These are phyloP conservation scores for Arenicola marina DNA, from an alignment of 2,888 invertebrate genomes.

Conservation along the genomic window DNA sequence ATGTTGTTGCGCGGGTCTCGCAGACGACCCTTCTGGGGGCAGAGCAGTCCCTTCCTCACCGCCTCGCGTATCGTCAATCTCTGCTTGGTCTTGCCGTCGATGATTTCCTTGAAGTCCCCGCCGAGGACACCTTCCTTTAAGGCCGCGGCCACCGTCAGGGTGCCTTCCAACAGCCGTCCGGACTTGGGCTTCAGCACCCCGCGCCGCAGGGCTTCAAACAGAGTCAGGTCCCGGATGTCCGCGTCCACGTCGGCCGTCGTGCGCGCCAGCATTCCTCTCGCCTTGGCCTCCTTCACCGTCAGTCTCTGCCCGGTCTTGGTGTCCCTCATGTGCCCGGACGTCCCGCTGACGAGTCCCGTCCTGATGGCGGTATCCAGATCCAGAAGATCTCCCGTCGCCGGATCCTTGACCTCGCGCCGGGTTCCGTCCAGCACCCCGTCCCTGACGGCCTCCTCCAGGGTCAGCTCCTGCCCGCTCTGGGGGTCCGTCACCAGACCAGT, in stretches of 20 bases:
- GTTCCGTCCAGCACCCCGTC: slow-evolving; percentile 16
- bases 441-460: slow-evolving; percentile 70
- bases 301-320: slow-evolving; percentile 71
- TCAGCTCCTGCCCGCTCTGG: slow-evolving; percentile 76
- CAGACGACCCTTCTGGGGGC: neutral
- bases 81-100: slow-evolving; percentile 28
- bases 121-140: slow-evolving; percentile 69
- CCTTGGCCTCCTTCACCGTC: slow-evolving; percentile 74
- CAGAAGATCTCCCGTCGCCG: neutral
- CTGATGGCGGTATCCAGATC: slow-evolving; percentile 61
- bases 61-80: slow-evolving; percentile 32
- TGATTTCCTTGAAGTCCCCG: slow-evolving; percentile 50
- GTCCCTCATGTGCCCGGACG: slow-evolving; percentile 16
- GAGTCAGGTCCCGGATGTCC: slow-evolving; percentile 22
- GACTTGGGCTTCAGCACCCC: neutral
- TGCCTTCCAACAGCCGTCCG: neutral
- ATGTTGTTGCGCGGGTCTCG: neutral
- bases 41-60: slow-evolving; percentile 24
- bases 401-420: neutral
- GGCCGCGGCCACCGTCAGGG: slow-evolving; percentile 33
- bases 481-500: slow-evolving; percentile 85
- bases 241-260: slow-evolving; percentile 16
- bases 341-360: slow-evolving; percentile 67
- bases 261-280: slow-evolving; percentile 67
- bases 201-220: neutral